These are phyloP conservation scores for Leptonema lineaticorne DNA, from an alignment of 1,140 invertebrate genomes.

Conservation along the genomic window DNA sequence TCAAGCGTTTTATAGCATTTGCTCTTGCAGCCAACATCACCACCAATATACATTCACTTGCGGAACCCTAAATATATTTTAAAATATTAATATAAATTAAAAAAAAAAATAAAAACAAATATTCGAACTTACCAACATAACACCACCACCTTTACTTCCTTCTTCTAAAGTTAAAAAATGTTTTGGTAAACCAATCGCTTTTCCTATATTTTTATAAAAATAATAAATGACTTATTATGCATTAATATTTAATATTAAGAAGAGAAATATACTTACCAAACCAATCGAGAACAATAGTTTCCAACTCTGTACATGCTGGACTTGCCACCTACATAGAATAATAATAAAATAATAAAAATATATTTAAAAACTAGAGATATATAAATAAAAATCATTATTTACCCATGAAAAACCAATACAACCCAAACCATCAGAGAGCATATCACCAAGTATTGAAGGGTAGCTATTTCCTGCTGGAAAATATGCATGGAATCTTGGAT, in stretches of 20 bases:
- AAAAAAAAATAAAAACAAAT: background rate
- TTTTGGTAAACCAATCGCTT: slow-evolving; percentile 87
- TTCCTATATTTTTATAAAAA: slow-evolving; percentile 56
- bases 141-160: slow-evolving; percentile 86
- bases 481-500: slow-evolving; percentile 98
- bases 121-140: slow-evolving; percentile 73
- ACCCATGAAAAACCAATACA: slow-evolving; percentile 99
- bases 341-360: no score
- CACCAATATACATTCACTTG: slow-evolving; percentile 96
- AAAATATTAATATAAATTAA: background rate
- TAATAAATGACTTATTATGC: slow-evolving; percentile 14
- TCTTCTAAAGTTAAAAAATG: slow-evolving; percentile 81
- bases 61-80: slow-evolving; percentile 74
- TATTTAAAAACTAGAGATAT: background rate
- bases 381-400: slow-evolving; percentile 45
- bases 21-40: slow-evolving; percentile 93
- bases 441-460: slow-evolving; percentile 97
- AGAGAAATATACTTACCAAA: slow-evolving; percentile 68
- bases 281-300: slow-evolving; percentile 97
- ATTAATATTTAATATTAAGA: background rate
- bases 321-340: slow-evolving; percentile 81
- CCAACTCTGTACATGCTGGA: slow-evolving; percentile 96
- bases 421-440: slow-evolving; percentile 93
- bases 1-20: slow-evolving; percentile 87
- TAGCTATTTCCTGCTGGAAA: slow-evolving; percentile 98